Conservation (phyloP, 2,888 invertebrate species). For the Mythimna loreyi region DNA sequence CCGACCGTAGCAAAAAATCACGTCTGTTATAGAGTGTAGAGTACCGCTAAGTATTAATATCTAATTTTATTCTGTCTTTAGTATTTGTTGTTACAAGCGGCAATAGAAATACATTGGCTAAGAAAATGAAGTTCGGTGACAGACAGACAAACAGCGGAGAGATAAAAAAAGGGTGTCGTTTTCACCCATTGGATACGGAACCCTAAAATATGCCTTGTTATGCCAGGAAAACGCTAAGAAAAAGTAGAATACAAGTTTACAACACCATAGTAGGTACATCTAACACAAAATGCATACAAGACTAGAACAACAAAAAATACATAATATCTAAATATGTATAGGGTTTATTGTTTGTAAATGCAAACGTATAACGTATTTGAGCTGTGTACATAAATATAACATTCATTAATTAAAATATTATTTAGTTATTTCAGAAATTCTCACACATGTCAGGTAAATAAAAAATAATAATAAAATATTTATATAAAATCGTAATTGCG, state of each 20-base stretch:
- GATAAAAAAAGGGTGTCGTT: no score
- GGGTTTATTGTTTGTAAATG: slow-evolving; percentile 16
- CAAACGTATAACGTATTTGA: slow-evolving; percentile 21
- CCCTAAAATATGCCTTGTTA: neutral
- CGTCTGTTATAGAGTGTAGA: no score
- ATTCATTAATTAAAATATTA: neutral
- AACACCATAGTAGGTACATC: slow-evolving; percentile 6
- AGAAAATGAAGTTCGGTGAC: no score
- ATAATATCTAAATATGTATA: slow-evolving; percentile 21
- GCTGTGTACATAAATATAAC: slow-evolving; percentile 9
- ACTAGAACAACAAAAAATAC: slow-evolving; percentile 44
- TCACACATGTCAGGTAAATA: slow-evolving; percentile 16
- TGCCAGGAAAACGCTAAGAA: slow-evolving; percentile 11
- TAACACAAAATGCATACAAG: slow-evolving; percentile 41
- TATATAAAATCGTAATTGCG: slow-evolving; percentile 14
- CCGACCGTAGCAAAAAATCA: no score
- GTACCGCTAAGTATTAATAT: no score
- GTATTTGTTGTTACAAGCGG: no score
- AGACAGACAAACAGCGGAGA: no score
- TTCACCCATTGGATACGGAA: no score
- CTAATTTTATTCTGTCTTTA: no score
- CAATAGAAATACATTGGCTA: no score
- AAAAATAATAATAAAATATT: slow-evolving; percentile 9
- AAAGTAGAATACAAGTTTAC: slow-evolving; percentile 1
- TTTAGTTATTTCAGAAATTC: neutral